These are phyloP conservation scores for Oxytorus armatus DNA, from an alignment of 2,888 invertebrate genomes.

Conservation along the genomic window DNA sequence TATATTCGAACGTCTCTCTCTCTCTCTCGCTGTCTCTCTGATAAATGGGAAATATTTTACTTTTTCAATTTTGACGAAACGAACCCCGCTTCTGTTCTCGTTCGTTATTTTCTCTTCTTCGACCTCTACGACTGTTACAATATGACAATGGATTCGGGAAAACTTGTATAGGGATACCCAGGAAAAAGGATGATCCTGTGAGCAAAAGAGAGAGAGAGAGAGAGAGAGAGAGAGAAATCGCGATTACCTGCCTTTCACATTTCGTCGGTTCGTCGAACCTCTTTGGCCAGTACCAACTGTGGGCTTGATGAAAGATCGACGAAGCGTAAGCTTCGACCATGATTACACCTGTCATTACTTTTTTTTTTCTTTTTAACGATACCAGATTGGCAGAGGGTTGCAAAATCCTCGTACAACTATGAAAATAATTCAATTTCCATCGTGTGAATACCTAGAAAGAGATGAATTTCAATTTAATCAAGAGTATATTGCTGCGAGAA, in stretches of 20 bases:
- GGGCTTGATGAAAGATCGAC: conserved; percentile 79
- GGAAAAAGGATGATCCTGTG: conserved; percentile 48
- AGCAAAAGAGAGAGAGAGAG: conserved; percentile 34
- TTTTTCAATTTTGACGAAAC: conserved; percentile 60
- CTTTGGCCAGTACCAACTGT: conserved; percentile 69
- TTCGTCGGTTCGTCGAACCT: conserved; percentile 78
- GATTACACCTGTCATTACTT: conserved; percentile 67
- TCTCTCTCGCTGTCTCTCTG: too few relatives aligned
- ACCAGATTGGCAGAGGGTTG: not conserved
- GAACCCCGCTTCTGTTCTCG: conserved; percentile 17
- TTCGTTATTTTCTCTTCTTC: conserved; percentile 52
- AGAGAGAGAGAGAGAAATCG: conserved; percentile 30
- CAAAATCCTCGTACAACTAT: not conserved
- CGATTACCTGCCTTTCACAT: conserved; percentile 75
- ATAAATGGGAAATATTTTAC: conserved; percentile 60
- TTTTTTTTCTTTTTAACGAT: conserved; percentile 42
- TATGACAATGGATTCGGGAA: conserved; percentile 57
- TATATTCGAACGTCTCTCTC: conserved; percentile 46
- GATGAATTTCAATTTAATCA: conserved; percentile 3
- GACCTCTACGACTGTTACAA: conserved; percentile 23
- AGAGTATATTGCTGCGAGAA: too few relatives aligned
- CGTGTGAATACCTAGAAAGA: conserved; percentile 1
- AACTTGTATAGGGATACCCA: not conserved
- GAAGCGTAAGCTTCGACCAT: conserved; percentile 66
- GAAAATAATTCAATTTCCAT: conserved; percentile 36